These are phyloP conservation scores for Chrysaora quinquecirrha DNA, from an alignment of 30 jellyfish, hydroid and myxozoan genomes.

Conservation along the genomic window DNA sequence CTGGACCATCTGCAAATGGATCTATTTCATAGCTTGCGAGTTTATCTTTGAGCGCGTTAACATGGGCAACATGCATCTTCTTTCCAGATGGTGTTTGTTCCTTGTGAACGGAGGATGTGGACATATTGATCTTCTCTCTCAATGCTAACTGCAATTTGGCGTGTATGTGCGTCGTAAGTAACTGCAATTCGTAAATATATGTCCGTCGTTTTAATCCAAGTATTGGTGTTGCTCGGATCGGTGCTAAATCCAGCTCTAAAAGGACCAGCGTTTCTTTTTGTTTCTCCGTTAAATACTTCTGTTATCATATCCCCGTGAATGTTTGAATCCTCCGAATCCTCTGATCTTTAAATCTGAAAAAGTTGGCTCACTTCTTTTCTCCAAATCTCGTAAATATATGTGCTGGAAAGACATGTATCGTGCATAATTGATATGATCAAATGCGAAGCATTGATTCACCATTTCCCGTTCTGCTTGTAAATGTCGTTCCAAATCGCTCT, in stretches of 20 bases:
- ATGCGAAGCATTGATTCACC: constrained; percentile 12
- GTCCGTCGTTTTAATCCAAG: constrained; percentile 46
- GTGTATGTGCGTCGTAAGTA: constrained; percentile 30
- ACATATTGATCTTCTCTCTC: constrained; percentile 28
- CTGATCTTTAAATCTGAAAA: constrained; percentile 2
- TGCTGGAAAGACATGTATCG: background rate
- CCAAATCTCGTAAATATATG: constrained; percentile 18
- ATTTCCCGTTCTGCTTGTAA: constrained; percentile 13
- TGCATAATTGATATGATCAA: constrained; percentile 15
- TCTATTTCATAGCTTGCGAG: constrained; percentile 34
- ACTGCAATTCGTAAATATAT: too few relatives aligned
- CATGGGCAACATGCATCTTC: constrained; percentile 31
- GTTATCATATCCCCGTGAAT: constrained; percentile 45
- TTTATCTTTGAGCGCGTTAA: constrained; percentile 4
- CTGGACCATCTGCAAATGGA: constrained; percentile 51
- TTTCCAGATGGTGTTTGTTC: constrained; percentile 30
- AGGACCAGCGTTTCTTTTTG: constrained; percentile 43
- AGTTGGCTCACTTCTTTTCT: constrained; percentile 33
- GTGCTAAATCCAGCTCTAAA: constrained; percentile 65
- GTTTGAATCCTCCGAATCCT: constrained; percentile 46
- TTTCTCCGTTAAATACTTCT: constrained; percentile 45
- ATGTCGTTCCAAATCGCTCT: constrained; percentile 10
- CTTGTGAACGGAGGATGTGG: constrained; percentile 33
- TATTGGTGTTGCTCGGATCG: constrained; percentile 22
- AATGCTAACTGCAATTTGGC: constrained; percentile 24